Percentiles rank a stretch among this genome's conserved stretches.
These are phyloP conservation scores for Zaprionus camerounensis DNA, from an alignment of 1,140 invertebrate genomes.

Conservation along the genomic window DNA sequence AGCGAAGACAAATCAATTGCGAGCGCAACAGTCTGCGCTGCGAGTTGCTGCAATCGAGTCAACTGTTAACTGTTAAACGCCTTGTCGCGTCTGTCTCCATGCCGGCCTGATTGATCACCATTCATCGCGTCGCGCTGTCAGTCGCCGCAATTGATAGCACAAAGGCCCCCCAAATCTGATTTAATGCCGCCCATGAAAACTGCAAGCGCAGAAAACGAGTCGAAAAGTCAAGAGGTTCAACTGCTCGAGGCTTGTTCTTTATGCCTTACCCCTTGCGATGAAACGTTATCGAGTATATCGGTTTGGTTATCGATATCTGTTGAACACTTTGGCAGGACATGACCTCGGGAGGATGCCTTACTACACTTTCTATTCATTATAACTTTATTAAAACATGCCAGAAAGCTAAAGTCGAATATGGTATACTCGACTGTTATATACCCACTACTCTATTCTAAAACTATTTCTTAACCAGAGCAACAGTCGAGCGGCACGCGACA, in stretches of 20 bases:
- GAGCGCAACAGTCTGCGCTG: neutral
- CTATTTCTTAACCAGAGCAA: too few relatives aligned
- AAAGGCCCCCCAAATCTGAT: conserved; percentile 47
- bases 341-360: too few relatives aligned
- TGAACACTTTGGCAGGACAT: too few relatives aligned
- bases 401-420: too few relatives aligned
- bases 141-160: conserved; percentile 27
- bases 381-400: too few relatives aligned
- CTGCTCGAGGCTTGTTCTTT: conserved; percentile 1
- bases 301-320: too few relatives aligned
- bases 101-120: conserved; percentile 37
- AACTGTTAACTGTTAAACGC: conserved; percentile 36
- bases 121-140: conserved; percentile 24
- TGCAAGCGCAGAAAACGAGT: conserved; percentile 10
- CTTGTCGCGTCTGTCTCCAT: conserved; percentile 12
- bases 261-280: neutral
- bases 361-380: too few relatives aligned
- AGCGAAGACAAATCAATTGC: conserved; percentile 41
- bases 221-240: conserved; percentile 53
- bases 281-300: neutral
- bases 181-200: conserved; percentile 67
- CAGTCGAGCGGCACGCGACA: too few relatives aligned
- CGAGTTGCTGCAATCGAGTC: conserved; percentile 25
- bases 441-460: too few relatives aligned
- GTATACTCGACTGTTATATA: too few relatives aligned